phyloP scores from a whole-genome alignment of 1,140 invertebrate genomes.

The Reticulitermes speratus region DNA sequence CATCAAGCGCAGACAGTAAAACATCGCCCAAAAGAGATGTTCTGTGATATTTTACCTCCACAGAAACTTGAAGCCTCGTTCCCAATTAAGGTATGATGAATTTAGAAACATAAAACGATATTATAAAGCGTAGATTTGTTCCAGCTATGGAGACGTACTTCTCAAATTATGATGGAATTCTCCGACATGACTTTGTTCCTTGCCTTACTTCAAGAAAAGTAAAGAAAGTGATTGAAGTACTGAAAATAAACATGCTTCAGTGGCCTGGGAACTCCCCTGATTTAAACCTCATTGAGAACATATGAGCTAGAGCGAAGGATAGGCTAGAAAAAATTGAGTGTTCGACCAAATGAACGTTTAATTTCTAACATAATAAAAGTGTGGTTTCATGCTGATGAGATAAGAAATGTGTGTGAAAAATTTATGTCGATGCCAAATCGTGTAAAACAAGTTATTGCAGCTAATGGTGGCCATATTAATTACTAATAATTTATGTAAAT shows the following conservation, averaged over 20 bases:
- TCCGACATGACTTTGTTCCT: slow-evolving; percentile 22
- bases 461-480: neutral
- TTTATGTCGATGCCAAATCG: slow-evolving; percentile 24
- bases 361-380: neutral
- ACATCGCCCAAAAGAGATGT: slow-evolving; percentile 17
- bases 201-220: neutral
- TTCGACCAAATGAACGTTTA: slow-evolving; percentile 14
- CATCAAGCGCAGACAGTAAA: neutral
- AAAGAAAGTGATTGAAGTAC: neutral
- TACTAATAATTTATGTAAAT: no score
- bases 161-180: neutral
- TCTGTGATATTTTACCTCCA: neutral
- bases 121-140: neutral
- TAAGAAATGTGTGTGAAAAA: neutral
- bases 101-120: slow-evolving; percentile 5
- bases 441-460: neutral
- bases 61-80: neutral
- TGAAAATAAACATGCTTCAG: neutral
- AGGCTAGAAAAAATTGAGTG: neutral
- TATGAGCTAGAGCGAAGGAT: neutral
- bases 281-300: slow-evolving; percentile 27
- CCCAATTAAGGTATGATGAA: slow-evolving; percentile 22
- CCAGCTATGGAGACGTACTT: neutral
- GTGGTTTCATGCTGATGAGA: neutral
- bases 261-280: neutral